Evolutionary conservation across 2,888 invertebrate species (phyloP).

Genomic region (Zaprionus lineosus): DNA sequence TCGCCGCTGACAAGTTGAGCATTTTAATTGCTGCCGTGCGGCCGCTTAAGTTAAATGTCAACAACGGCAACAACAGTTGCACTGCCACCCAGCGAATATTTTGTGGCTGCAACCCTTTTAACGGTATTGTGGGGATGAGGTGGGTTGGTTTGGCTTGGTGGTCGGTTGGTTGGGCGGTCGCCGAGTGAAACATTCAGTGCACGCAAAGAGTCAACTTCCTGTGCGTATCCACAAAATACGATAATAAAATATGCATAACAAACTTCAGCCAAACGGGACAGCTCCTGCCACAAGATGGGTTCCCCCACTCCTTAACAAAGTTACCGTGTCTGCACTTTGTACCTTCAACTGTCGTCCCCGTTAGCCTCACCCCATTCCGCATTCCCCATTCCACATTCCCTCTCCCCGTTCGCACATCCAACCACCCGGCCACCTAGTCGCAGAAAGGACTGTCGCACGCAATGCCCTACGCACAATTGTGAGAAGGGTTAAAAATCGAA

Average conservation of each 20-base stretch:
- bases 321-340: neutral
- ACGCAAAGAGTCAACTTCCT: slow-evolving; percentile 74
- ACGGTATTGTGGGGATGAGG: neutral
- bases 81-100: slow-evolving; percentile 14
- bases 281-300: neutral
- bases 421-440: slow-evolving; percentile 31
- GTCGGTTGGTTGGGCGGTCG: slow-evolving; percentile 6
- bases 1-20: slow-evolving; percentile 71
- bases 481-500: slow-evolving; percentile 60
- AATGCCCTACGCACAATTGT: slow-evolving; percentile 53
- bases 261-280: slow-evolving; percentile 49
- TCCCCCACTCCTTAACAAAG: too few relatives aligned
- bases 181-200: slow-evolving; percentile 29
- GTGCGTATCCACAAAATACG: slow-evolving; percentile 76
- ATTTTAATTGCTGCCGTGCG: slow-evolving; percentile 73
- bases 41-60: slow-evolving; percentile 64
- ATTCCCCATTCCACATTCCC: neutral
- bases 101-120: slow-evolving; percentile 42
- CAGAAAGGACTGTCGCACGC: slow-evolving; percentile 32
- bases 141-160: too few relatives aligned
- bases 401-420: neutral
- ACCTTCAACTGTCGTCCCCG: too few relatives aligned
- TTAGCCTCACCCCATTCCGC: too few relatives aligned
- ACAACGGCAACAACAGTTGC: slow-evolving; percentile 41
- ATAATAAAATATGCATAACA: slow-evolving; percentile 75